Percentiles rank a stretch among this genome's conserved stretches.
These are phyloP conservation scores for Nycteola revayana DNA, from an alignment of 2,888 invertebrate genomes.

Conservation along the genomic window DNA sequence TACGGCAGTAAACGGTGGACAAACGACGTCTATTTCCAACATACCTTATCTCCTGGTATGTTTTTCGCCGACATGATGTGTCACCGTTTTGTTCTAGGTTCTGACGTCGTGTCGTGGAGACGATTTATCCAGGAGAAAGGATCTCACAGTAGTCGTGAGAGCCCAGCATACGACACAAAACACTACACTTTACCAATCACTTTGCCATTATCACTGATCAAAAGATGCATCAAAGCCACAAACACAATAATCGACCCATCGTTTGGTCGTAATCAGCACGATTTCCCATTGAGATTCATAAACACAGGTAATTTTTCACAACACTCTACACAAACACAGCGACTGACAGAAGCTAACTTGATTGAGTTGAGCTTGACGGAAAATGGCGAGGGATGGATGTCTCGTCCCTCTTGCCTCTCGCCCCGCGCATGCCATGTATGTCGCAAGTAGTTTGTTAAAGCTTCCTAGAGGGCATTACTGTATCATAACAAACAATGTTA, in stretches of 20 bases:
- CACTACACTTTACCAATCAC: conserved; percentile 78
- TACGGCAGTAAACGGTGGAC: conserved; percentile 39
- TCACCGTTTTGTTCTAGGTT: conserved; percentile 66
- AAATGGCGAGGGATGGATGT: conserved; percentile 73
- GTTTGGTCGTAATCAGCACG: conserved; percentile 74
- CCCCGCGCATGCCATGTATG: conserved; percentile 57
- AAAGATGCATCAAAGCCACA: conserved; percentile 77
- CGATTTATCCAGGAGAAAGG: conserved; percentile 79
- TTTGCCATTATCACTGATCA: conserved; percentile 78
- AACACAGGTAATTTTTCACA: conserved; percentile 79
- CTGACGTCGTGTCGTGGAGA: conserved; percentile 76
- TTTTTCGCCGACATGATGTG: conserved; percentile 89
- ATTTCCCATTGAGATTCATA: conserved; percentile 81
- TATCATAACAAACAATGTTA: conserved; percentile 36
- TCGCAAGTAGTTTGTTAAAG: conserved; percentile 24
- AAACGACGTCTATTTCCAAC: conserved; percentile 45
- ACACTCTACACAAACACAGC: conserved; percentile 80
- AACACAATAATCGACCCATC: conserved; percentile 78
- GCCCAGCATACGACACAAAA: conserved; percentile 80
- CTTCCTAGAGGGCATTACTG: conserved; percentile 52
- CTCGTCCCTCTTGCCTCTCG: conserved; percentile 55
- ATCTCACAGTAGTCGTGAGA: conserved; percentile 75
- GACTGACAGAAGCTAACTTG: conserved; percentile 80
- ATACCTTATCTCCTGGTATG: conserved; percentile 92
- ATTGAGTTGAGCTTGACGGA: conserved; percentile 74